Conservation (phyloP, 1,140 invertebrate genomes). For the Drosophila novamexicana region DNA sequence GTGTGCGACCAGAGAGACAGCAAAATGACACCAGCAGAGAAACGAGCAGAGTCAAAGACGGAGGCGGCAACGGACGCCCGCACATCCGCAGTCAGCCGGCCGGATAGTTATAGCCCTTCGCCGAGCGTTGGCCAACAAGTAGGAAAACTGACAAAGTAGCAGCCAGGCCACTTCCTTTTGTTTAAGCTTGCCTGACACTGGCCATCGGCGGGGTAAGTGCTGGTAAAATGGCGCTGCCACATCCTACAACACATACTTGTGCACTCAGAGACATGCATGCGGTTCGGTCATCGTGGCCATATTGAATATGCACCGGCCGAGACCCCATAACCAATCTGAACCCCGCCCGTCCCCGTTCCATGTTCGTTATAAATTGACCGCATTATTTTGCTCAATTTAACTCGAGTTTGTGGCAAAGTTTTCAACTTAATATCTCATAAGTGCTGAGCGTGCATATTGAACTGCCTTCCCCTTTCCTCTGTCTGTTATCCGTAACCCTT, state of each 20-base stretch:
- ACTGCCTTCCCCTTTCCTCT: constrained; percentile 12
- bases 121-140: constrained; percentile 38
- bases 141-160: constrained; percentile 79
- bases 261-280: constrained; percentile 25
- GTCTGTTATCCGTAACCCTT: neutral
- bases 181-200: constrained; percentile 78
- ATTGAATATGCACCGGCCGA: constrained; percentile 35
- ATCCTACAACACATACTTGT: constrained; percentile 30
- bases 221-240: constrained; percentile 55
- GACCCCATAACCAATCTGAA: constrained; percentile 10
- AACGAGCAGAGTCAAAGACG: neutral
- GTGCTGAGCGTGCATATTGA: constrained; percentile 69
- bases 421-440: constrained; percentile 81
- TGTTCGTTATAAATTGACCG: constrained; percentile 77
- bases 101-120: constrained; percentile 28
- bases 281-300: constrained; percentile 27
- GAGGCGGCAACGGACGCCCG: constrained; percentile 43
- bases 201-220: constrained; percentile 55
- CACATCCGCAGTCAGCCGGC: constrained; percentile 64
- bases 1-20: constrained; percentile 72
- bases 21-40: constrained; percentile 61
- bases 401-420: constrained; percentile 68
- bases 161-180: constrained; percentile 78
- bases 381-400: constrained; percentile 83
- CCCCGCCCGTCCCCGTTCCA: neutral